These are phyloP conservation scores for Nemoura dubitans DNA, from an alignment of 2,888 invertebrate species.

Conservation along the genomic window DNA sequence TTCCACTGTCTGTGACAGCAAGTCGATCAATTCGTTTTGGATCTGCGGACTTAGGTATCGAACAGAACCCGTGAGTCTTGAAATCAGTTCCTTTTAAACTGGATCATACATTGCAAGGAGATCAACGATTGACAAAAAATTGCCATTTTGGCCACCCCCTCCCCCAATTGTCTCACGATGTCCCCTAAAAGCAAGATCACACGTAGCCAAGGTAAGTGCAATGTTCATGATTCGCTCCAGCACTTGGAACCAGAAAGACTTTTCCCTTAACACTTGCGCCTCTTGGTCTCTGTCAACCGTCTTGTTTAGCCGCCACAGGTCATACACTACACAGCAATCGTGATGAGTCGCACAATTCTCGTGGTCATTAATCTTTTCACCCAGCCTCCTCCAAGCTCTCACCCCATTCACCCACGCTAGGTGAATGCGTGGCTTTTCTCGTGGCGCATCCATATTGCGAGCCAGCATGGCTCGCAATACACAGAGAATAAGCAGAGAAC, in stretches of 20 bases:
- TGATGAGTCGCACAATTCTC: slow-evolving; percentile 44
- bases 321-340: slow-evolving; percentile 30
- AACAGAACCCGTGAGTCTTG: slow-evolving; percentile 45
- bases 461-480: slow-evolving; percentile 52
- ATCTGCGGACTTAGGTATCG: slow-evolving; percentile 52
- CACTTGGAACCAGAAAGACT: slow-evolving; percentile 50
- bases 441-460: slow-evolving; percentile 51
- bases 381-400: slow-evolving; percentile 47
- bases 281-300: slow-evolving; percentile 49
- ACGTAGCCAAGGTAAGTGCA: slow-evolving; percentile 49
- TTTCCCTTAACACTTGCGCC: slow-evolving; percentile 46
- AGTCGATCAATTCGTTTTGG: slow-evolving; percentile 49
- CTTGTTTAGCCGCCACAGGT: slow-evolving; percentile 46
- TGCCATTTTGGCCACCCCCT: slow-evolving; percentile 48
- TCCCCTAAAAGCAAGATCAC: slow-evolving; percentile 51
- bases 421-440: slow-evolving; percentile 41
- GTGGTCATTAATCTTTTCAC: slow-evolving; percentile 49
- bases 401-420: slow-evolving; percentile 46
- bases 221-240: slow-evolving; percentile 50
- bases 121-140: slow-evolving; percentile 52
- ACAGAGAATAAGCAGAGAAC: neutral
- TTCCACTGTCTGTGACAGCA: slow-evolving; percentile 22
- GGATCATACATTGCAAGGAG: slow-evolving; percentile 51
- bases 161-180: slow-evolving; percentile 46
- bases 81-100: slow-evolving; percentile 49